Evolutionary conservation across 2,888 invertebrate genomes (phyloP), one percentile per base, ranked within the genome.

Genomic region (Cerastoderma edule): DNA sequence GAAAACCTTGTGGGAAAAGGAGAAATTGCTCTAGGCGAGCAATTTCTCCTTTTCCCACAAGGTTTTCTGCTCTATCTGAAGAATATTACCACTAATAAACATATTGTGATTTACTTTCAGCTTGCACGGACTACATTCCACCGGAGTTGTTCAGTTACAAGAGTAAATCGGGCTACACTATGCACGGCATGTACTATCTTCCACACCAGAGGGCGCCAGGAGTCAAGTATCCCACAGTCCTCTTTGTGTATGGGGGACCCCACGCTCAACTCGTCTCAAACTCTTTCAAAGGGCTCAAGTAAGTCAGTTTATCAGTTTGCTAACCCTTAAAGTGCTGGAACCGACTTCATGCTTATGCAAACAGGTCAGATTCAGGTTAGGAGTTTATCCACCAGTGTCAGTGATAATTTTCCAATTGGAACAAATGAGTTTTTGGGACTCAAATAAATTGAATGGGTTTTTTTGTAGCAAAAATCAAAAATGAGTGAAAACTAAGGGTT

Each of bases 211-310:
- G 82, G 54, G 84, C 92, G 78, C 93, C 94, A 0, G 95, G 95
- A 8, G 92, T 93, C 19, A 95, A 96, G 78, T 97, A 98, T 94
- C 99, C 99, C 0, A 98, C 98, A 22, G 96, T 99, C 76, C 94
- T 99, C 65, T 98, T 98, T 93, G 97, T 99, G 68, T 99, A 99
- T 92, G 99, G 98, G 2, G 99, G 99, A 0, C 99, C 99, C 0
- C 98, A 99, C 93, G 98, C 99, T 63, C 99, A 99, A 94, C 95
- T 98, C 48, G 99, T 99, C 76, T 97, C 97, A 69, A 99, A 99
- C 93, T 96, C 96, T 6, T 98, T 89, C 83, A 91, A 91, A 69
- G 91, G 91, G 2, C 84, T 89, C 22, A 89, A 87, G 89, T 89
- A 80, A 81, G 79, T 78, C 1, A 6, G 10, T 35, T 53, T 10